phyloP scores from a whole-genome alignment of 2,888 invertebrate genomes.

The Heliconius aoede region DNA sequence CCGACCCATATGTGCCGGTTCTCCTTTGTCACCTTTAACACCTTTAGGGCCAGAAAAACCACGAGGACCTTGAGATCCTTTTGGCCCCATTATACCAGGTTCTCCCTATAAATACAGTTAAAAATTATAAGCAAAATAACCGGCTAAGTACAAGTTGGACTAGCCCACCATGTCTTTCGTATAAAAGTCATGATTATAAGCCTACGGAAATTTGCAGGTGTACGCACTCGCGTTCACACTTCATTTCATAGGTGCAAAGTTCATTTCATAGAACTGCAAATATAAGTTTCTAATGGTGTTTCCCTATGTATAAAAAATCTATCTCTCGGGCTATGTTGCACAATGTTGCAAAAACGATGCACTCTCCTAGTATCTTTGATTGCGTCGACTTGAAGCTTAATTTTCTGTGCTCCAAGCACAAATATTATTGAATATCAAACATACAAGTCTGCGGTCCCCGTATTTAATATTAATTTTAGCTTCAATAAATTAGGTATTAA shows the following conservation, averaged over 20 bases:
- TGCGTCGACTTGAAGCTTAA: background rate
- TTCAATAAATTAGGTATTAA: too few species aligned
- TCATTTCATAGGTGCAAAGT: too few species aligned
- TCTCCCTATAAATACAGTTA: constrained; percentile 83
- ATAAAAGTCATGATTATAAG: background rate
- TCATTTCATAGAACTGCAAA: too few species aligned
- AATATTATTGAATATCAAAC: too few species aligned
- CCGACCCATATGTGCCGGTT: constrained; percentile 88
- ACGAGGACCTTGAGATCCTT: constrained; percentile 89
- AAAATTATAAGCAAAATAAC: background rate
- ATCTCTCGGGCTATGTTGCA: too few species aligned
- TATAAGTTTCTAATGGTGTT: too few species aligned
- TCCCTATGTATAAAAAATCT: too few species aligned
- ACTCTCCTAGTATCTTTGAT: too few species aligned
- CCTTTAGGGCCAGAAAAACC: constrained; percentile 88
- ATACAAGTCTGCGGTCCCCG: background rate
- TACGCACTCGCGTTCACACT: background rate
- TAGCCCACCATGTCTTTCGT: background rate
- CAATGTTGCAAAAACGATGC: too few species aligned
- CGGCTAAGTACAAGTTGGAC: background rate
- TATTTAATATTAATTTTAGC: background rate
- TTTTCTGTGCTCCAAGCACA: background rate
- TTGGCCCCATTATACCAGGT: constrained; percentile 87
- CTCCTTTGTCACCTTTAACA: constrained; percentile 90
- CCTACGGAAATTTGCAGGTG: background rate